Conservation (phyloP, 2,797 vertebrate genomes). For the Hydrocynus forskahlii region DNA sequence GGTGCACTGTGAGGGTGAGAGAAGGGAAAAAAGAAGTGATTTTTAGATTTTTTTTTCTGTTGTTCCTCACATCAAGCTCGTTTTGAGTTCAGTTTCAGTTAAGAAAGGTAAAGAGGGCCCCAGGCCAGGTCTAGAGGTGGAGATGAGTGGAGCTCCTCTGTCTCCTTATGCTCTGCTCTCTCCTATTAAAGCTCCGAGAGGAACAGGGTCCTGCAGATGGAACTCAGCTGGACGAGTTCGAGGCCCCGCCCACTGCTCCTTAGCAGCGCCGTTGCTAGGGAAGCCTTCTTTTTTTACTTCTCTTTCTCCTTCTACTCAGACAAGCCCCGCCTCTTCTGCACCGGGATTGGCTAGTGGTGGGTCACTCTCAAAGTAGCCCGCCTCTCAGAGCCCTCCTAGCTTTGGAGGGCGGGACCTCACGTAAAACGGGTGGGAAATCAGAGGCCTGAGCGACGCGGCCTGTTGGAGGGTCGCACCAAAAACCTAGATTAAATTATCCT, state of each 20-base stretch:
- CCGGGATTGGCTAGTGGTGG: not conserved
- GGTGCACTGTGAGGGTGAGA: constrained; percentile 82
- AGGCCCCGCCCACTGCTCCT: constrained; percentile 64
- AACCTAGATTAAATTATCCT: too few relatives aligned
- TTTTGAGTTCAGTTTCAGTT: constrained; percentile 64
- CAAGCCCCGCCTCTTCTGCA: not conserved
- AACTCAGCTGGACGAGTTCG: constrained; percentile 76
- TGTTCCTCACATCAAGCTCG: constrained; percentile 77
- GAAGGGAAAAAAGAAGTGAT: constrained; percentile 72
- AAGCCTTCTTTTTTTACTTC: constrained; percentile 5
- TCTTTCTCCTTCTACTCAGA: not conserved
- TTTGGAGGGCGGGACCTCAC: not conserved
- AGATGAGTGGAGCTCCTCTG: constrained; percentile 55
- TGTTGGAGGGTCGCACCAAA: too few relatives aligned
- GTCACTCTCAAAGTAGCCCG: not conserved
- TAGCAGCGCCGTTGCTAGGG: constrained; percentile 62
- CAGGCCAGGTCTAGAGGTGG: constrained; percentile 57
- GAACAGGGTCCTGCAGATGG: constrained; percentile 68
- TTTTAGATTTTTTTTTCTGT: constrained; percentile 41
- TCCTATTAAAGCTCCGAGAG: constrained; percentile 73
- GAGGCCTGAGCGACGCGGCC: not conserved
- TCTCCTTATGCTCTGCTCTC: constrained; percentile 83
- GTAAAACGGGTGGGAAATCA: not conserved
- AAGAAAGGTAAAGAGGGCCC: constrained; percentile 57
- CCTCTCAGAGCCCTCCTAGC: not conserved